Conservation (phyloP, 2,113 vertebrate species). For the Lagopus muta region DNA sequence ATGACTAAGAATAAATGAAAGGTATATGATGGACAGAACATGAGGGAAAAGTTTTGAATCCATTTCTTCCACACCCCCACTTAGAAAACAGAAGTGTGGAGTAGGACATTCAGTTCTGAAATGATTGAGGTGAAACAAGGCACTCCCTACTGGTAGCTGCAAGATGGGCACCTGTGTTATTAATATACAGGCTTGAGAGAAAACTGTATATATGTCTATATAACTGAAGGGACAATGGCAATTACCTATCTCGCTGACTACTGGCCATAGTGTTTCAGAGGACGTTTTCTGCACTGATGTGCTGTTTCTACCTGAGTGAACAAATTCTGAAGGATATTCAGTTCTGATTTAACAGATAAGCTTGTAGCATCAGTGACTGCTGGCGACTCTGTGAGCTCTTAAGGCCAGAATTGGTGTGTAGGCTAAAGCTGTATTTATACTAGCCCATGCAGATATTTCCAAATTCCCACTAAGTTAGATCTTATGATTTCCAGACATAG, state of each 20-base stretch:
- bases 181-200: neutral
- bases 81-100: neutral
- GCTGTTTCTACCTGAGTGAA: neutral
- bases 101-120: neutral
- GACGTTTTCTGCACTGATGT: neutral
- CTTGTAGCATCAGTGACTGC: neutral
- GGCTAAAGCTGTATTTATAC: neutral
- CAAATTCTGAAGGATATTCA: neutral
- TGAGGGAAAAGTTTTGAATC: neutral
- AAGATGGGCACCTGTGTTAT: neutral
- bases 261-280: neutral
- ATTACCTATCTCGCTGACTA: neutral
- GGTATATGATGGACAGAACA: neutral
- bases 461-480: neutral
- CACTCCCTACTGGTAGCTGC: neutral
- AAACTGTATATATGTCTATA: neutral
- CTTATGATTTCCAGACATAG: neutral
- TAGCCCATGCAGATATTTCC: neutral
- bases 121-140: neutral
- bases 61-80: neutral
- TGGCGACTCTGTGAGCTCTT: neutral
- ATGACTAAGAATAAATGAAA: neutral
- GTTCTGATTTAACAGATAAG: neutral
- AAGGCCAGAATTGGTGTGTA: neutral
- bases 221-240: neutral